Base-by-base conservation (phyloP, 2,888 invertebrate genomes). In the Brachyptera risi region DNA sequence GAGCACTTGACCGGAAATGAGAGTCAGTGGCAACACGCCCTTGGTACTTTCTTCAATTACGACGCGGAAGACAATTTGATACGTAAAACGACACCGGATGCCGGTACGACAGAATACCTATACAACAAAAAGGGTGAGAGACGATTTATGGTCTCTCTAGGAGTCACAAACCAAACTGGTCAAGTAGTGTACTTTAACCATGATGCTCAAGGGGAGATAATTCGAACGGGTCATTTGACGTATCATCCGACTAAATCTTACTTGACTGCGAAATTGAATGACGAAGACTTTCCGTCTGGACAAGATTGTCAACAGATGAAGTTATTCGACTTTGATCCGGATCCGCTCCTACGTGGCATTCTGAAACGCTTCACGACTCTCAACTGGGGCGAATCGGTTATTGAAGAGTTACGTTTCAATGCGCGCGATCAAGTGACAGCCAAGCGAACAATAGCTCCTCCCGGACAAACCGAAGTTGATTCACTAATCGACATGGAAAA, bases 11-110 rank as follows among this genome's bases (percentile, higher is more conserved):
- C 7, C 15, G 50, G 9, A 59, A 62, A 19, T 60, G 3, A 67
- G 64, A 37, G 63, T 65, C 27, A 59, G 63, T 24, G 61, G 66
- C 3, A 19, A 4, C 19, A 15, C 2, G 4, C 15, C 9, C 44
- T 44, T 3, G 44, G 44, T 3, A 44, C 44, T 17, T 11, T 4
- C 21, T 4, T 17, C 9, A 3, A 5, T 4, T 44, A 44, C 44
- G 44, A 44, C 11, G 44, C 15, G 9, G 3, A 2, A 4, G 44
- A 21, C 4, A 15, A 19, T 19, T 17, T 44, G 44, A 44, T 44
- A 19, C 3, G 19, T 19, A 5, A 17, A 17, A 4, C 44, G 3
- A 4, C 44, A 3, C 44, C 44, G 2, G 44, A 44, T 44, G 4
- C 3, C 11, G 44, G 44, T 3, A 44, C 15, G 2, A 11, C 21